These are phyloP conservation scores for Norana najaformis DNA, from an alignment of 2,888 invertebrate genomes.

Conservation along the genomic window DNA sequence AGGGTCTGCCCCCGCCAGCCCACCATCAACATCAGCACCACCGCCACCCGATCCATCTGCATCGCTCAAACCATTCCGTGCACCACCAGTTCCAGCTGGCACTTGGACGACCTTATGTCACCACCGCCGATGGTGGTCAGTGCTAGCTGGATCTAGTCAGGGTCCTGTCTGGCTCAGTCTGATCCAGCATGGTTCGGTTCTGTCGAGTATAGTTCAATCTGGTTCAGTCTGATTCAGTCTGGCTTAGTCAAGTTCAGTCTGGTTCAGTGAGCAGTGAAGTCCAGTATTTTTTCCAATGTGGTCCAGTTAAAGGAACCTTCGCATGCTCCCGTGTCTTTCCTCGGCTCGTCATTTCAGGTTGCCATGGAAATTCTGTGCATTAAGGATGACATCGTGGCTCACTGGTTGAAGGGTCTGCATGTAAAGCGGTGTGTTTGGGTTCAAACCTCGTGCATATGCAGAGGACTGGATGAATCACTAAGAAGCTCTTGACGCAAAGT, in stretches of 20 bases:
- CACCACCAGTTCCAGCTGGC: neutral
- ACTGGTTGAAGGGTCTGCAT: too few relatives aligned
- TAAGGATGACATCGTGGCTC: neutral
- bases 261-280: neutral
- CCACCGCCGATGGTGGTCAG: neutral
- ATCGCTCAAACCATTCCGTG: neutral
- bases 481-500: too few relatives aligned
- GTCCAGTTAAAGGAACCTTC: neutral
- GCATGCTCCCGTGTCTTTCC: neutral
- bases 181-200: too few relatives aligned
- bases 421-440: too few relatives aligned
- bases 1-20: neutral
- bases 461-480: neutral
- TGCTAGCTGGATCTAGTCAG: neutral
- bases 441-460: neutral
- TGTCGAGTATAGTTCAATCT: neutral
- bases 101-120: neutral
- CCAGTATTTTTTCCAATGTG: too few relatives aligned
- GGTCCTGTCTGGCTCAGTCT: neutral
- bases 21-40: neutral
- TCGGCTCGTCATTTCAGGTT: neutral
- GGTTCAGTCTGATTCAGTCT: neutral
- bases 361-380: neutral
- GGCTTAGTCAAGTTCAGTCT: neutral
- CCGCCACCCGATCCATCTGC: neutral